These are phyloP conservation scores for Nansenia antarctica DNA, from an alignment of 2,113 vertebrate genomes.

Conservation along the genomic window DNA sequence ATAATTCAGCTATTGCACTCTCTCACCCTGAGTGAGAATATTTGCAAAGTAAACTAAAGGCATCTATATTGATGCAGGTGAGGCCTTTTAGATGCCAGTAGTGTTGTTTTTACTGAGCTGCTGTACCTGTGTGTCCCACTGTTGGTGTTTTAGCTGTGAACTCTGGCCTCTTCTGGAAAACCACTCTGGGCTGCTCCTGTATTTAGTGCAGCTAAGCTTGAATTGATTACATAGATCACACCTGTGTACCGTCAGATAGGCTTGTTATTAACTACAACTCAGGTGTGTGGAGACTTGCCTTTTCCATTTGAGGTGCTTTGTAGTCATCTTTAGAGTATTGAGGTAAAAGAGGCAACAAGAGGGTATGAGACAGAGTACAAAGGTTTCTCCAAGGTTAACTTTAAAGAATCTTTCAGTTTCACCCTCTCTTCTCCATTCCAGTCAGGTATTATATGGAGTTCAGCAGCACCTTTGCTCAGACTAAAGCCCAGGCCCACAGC, in stretches of 20 bases:
- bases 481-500: neutral
- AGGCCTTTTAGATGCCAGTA: neutral
- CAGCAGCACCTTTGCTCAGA: neutral
- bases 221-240: slow-evolving; percentile 5
- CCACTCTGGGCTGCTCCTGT: neutral
- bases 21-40: neutral
- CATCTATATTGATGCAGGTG: slow-evolving; percentile 9
- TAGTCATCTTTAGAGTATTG: neutral
- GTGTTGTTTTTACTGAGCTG: neutral
- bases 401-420: no score
- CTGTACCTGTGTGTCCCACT: neutral
- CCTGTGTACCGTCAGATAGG: neutral
- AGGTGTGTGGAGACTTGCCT: neutral
- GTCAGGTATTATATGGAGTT: neutral
- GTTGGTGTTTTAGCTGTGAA: neutral
- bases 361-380: no score
- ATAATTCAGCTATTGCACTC: neutral
- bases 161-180: neutral
- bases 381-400: no score
- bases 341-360: neutral
- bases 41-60: neutral
- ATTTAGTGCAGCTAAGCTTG: slow-evolving; percentile 17
- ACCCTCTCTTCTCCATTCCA: neutral
- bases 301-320: no score
- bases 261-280: neutral